phyloP scores from a whole-genome alignment of 1,140 invertebrate genomes.

The Hestina assimilis region DNA sequence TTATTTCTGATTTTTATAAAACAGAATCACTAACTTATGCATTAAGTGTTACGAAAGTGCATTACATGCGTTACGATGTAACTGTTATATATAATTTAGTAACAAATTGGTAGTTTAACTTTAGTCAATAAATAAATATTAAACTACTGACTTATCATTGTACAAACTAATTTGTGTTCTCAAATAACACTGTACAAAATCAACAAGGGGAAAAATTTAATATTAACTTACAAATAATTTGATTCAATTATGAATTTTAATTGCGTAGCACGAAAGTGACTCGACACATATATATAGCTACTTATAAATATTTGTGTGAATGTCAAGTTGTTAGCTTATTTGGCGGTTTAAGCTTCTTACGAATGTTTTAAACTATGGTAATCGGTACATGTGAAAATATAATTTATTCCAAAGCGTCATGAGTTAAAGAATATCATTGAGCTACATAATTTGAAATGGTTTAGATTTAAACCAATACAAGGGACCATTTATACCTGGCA shows the following conservation, averaged over 20 bases:
- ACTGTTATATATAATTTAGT: slow-evolving; percentile 51
- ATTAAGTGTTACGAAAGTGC: slow-evolving; percentile 57
- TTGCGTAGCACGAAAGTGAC: too few species aligned
- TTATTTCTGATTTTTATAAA: slow-evolving; percentile 64
- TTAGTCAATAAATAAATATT: slow-evolving; percentile 56
- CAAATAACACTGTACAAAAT: slow-evolving; percentile 7
- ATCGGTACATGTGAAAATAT: background rate
- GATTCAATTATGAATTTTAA: too few species aligned
- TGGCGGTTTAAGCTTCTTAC: background rate
- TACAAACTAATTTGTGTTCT: slow-evolving; percentile 42
- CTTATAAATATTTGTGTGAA: background rate
- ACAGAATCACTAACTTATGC: slow-evolving; percentile 63
- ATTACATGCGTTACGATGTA: slow-evolving; percentile 60
- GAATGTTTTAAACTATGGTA: background rate
- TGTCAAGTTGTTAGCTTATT: background rate
- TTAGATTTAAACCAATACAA: background rate
- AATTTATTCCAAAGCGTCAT: slow-evolving; percentile 3
- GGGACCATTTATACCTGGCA: too few species aligned
- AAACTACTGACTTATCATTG: slow-evolving; percentile 50
- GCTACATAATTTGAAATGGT: background rate
- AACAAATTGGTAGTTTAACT: slow-evolving; percentile 53
- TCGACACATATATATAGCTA: too few species aligned
- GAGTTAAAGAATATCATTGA: background rate
- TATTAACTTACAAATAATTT: background rate
- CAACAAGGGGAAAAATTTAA: background rate